These are phyloP conservation scores for Dryas iulia DNA, from an alignment of 1,140 invertebrate genomes.

Conservation along the genomic window DNA sequence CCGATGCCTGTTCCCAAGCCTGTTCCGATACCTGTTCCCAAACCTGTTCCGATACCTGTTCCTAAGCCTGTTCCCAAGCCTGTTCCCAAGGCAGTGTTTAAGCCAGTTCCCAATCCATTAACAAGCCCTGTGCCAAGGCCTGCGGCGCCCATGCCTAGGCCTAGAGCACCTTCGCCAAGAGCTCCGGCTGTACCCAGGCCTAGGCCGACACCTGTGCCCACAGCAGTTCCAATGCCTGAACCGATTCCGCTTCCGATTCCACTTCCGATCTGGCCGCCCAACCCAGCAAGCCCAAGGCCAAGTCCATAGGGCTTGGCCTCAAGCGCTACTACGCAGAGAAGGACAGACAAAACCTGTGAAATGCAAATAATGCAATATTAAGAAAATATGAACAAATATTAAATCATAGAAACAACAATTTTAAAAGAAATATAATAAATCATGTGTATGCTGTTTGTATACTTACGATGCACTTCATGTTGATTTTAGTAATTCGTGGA, in stretches of 20 bases:
- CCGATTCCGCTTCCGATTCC: neutral
- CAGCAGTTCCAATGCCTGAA: neutral
- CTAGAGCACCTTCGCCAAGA: neutral
- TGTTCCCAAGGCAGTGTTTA: neutral
- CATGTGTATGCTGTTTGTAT: no score
- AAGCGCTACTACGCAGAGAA: slow-evolving; percentile 7
- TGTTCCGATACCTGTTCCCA: neutral
- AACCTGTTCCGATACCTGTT: neutral
- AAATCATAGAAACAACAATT: no score
- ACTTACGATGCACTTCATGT: slow-evolving; percentile 34
- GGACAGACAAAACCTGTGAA: slow-evolving; percentile 20
- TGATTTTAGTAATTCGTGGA: neutral
- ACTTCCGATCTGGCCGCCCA: neutral
- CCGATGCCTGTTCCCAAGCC: neutral
- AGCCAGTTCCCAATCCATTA: neutral
- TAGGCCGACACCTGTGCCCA: neutral
- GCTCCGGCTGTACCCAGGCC: neutral
- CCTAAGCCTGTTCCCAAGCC: neutral
- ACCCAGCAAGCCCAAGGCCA: no score
- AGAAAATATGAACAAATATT: neutral
- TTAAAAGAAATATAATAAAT: no score
- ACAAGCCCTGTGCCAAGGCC: neutral
- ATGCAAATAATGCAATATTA: neutral
- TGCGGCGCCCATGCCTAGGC: neutral
- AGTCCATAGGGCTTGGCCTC: slow-evolving; percentile 10